phyloP scores from a whole-genome alignment of 2,113 vertebrate species.

The Dasyprocta punctata region DNA sequence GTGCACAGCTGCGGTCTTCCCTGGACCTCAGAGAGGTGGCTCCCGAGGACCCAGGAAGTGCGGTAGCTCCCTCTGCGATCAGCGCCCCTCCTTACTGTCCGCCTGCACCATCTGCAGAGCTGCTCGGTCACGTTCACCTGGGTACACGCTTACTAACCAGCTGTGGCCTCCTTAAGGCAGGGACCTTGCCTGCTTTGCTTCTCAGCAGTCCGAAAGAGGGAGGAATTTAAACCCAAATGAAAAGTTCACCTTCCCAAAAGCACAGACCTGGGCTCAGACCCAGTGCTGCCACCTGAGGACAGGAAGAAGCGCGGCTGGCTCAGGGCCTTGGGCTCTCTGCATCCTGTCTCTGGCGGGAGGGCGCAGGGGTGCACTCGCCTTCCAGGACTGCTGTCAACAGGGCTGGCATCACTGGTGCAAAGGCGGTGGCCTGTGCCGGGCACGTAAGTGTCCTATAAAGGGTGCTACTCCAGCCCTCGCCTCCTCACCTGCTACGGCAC shows the following conservation, averaged over 20 bases:
- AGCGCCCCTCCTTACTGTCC: not conserved
- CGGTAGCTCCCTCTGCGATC: not conserved
- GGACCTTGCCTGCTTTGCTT: not conserved
- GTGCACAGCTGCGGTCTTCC: not conserved
- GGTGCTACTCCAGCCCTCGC: rapidly evolving
- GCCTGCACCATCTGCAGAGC: not conserved
- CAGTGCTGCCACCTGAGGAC: not conserved
- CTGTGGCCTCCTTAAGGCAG: not conserved
- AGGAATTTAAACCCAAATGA: not conserved
- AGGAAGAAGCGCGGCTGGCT: not conserved
- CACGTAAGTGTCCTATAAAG: not conserved
- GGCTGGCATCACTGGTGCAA: rapidly evolving
- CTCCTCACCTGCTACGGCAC: not conserved
- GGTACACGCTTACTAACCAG: not conserved
- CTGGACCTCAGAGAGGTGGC: not conserved
- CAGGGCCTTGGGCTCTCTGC: rapidly evolving
- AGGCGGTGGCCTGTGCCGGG: not conserved
- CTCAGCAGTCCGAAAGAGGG: not conserved
- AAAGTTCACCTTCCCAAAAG: not conserved
- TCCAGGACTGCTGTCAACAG: not conserved
- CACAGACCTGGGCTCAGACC: not conserved
- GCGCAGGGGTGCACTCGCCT: rapidly evolving
- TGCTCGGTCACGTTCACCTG: not conserved
- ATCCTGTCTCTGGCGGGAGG: not conserved
- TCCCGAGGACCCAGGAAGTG: not conserved